phyloP scores from a whole-genome alignment of 2,888 invertebrate species.

The Lithosia quadra region DNA sequence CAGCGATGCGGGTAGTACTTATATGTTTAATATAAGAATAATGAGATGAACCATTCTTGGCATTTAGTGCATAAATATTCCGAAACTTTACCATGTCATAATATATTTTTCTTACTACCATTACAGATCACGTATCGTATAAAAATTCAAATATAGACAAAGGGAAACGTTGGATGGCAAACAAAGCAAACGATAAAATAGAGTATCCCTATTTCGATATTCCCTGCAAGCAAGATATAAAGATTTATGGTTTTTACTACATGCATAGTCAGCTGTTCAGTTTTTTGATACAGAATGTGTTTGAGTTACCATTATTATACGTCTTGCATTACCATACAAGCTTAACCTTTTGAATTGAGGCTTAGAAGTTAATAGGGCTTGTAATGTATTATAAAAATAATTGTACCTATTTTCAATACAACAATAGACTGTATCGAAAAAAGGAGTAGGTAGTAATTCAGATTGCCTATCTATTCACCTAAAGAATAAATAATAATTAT shows the following conservation, averaged over 20 bases:
- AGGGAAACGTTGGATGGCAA: conserved; percentile 14
- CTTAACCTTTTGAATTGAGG: background rate
- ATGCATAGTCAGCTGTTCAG: background rate
- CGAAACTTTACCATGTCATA: background rate
- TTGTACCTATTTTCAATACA: too few species aligned
- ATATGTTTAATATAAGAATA: background rate
- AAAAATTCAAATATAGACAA: conserved; percentile 24
- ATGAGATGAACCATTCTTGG: background rate
- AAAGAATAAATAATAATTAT: too few species aligned
- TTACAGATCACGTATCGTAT: conserved; percentile 20
- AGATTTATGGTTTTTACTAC: conserved; percentile 21
- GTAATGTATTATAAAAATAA: too few species aligned
- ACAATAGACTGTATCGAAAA: too few species aligned
- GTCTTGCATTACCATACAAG: too few species aligned
- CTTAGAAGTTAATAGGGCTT: too few species aligned
- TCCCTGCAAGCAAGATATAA: conserved; percentile 17
- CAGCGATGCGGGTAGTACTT: background rate
- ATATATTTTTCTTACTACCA: background rate
- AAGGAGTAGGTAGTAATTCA: too few species aligned
- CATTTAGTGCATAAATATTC: background rate
- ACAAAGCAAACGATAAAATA: conserved; percentile 25
- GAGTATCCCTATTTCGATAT: conserved; percentile 18
- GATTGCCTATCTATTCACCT: too few species aligned
- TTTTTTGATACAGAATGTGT: background rate
- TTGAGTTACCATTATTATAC: background rate